A percentile compares a stretch with the other conserved stretches of the same genome.
phyloP scores from a whole-genome alignment of 2,797 vertebrate genomes.

The Microctenopoma steveboyesi region DNA sequence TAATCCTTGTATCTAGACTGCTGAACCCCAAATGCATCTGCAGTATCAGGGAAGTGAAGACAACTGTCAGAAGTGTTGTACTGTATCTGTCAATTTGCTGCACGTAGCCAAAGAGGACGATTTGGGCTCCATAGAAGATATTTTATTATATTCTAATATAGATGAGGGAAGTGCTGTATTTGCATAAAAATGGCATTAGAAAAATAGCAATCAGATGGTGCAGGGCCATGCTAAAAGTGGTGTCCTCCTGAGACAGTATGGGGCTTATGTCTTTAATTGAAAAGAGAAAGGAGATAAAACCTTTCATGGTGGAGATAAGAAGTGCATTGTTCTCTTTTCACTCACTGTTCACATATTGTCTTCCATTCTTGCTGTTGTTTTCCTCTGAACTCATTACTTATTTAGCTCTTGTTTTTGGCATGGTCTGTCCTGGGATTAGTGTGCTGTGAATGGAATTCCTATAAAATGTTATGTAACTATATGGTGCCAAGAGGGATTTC shows the following conservation, averaged over 20 bases:
- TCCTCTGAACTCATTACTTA: slow-evolving; percentile 68
- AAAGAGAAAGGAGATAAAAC: slow-evolving; percentile 66
- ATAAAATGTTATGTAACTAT: slow-evolving; percentile 50
- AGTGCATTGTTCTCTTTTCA: slow-evolving; percentile 60
- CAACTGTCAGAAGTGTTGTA: too few relatives aligned
- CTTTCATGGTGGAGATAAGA: slow-evolving; percentile 61
- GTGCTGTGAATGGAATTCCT: slow-evolving; percentile 60
- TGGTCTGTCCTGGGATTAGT: slow-evolving; percentile 57
- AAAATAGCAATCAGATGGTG: slow-evolving; percentile 71
- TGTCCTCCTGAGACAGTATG: slow-evolving; percentile 60
- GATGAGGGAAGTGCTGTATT: slow-evolving; percentile 55
- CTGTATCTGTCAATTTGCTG: slow-evolving; percentile 2
- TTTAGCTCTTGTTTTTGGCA: slow-evolving; percentile 71
- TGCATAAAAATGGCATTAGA: slow-evolving; percentile 78
- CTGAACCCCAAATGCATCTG: too few relatives aligned
- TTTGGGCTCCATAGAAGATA: slow-evolving; percentile 33
- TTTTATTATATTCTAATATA: slow-evolving; percentile 59
- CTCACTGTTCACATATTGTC: slow-evolving; percentile 59
- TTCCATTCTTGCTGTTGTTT: slow-evolving; percentile 64
- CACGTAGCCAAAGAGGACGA: slow-evolving; percentile 32
- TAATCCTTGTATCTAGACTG: too few relatives aligned
- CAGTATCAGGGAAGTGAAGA: too few relatives aligned
- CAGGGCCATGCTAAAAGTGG: slow-evolving; percentile 53
- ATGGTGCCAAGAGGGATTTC: slow-evolving; percentile 40
- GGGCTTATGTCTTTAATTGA: slow-evolving; percentile 72